Evolutionary conservation across 1,140 invertebrate species (phyloP).

Genomic region (Drosophila saltans): DNA sequence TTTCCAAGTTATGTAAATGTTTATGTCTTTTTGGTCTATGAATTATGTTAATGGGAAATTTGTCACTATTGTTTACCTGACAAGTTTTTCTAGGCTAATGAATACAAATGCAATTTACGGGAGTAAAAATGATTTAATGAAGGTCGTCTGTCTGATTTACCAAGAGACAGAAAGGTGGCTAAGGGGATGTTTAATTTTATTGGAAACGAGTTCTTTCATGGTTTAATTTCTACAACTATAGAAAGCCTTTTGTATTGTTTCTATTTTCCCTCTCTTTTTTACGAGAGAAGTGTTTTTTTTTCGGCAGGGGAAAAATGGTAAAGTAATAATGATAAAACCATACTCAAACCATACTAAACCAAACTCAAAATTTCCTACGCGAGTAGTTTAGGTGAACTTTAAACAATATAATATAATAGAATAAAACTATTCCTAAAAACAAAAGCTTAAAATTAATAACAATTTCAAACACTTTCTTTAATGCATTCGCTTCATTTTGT

Average conservation of each 20-base stretch:
- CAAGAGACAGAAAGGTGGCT: not conserved
- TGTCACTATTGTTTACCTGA: conserved; percentile 43
- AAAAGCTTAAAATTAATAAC: too few relatives aligned
- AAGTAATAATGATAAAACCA: too few relatives aligned
- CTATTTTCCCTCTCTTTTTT: too few relatives aligned
- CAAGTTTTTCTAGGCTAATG: conserved; percentile 55
- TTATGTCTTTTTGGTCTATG: conserved; percentile 43
- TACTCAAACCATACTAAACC: too few relatives aligned
- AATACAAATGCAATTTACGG: conserved; percentile 63
- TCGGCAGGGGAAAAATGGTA: too few relatives aligned
- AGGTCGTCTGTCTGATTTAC: not conserved
- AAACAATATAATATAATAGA: too few relatives aligned
- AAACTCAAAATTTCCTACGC: too few relatives aligned
- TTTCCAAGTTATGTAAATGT: conserved; percentile 33
- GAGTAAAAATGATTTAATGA: conserved; percentile 1
- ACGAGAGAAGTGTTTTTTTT: too few relatives aligned
- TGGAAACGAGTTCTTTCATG: not conserved
- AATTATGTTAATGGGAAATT: conserved; percentile 75
- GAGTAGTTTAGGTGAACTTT: too few relatives aligned
- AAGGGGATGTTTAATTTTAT: not conserved
- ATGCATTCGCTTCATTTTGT: too few relatives aligned
- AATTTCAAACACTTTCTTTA: too few relatives aligned
- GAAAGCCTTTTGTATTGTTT: not conserved
- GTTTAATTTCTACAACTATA: not conserved
- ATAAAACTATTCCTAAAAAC: too few relatives aligned